Conservation (phyloP, 2,888 invertebrate genomes). For the Octonoba sinensis region DNA sequence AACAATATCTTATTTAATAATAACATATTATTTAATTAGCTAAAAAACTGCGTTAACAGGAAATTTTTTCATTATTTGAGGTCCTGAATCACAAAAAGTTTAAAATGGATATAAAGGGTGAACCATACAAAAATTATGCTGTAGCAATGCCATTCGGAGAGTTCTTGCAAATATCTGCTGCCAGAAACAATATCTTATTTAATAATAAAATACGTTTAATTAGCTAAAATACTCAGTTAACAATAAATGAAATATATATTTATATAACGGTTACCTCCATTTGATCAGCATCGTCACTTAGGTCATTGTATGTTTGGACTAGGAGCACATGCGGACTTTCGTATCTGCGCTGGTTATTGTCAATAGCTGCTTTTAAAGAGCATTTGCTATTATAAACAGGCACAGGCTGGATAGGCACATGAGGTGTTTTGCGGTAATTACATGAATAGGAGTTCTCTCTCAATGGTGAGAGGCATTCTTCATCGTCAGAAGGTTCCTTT, state of each 20-base stretch:
- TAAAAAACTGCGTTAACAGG: too few species aligned
- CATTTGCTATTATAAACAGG: slow-evolving; percentile 17
- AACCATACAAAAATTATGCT: not conserved
- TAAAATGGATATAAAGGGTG: not conserved
- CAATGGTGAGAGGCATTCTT: not conserved
- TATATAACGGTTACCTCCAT: too few species aligned
- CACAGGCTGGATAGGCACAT: slow-evolving; percentile 25
- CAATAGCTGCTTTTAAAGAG: not conserved
- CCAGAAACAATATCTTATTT: too few species aligned
- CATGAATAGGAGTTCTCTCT: slow-evolving; percentile 1
- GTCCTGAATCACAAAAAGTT: not conserved
- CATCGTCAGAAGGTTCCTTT: not conserved
- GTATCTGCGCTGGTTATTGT: slow-evolving; percentile 11
- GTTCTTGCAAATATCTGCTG: too few species aligned
- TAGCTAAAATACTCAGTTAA: too few species aligned
- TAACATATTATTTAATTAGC: too few species aligned
- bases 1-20: too few species aligned
- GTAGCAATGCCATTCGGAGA: not conserved
- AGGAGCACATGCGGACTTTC: slow-evolving; percentile 28
- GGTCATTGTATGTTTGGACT: slow-evolving; percentile 34
- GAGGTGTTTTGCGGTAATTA: slow-evolving; percentile 9
- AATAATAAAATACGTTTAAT: too few species aligned
- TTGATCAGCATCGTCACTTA: too few species aligned
- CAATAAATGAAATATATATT: too few species aligned
- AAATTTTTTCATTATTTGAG: too few species aligned